phyloP scores from a whole-genome alignment of 2,797 vertebrate species.

The Brachyalestes nurse region DNA sequence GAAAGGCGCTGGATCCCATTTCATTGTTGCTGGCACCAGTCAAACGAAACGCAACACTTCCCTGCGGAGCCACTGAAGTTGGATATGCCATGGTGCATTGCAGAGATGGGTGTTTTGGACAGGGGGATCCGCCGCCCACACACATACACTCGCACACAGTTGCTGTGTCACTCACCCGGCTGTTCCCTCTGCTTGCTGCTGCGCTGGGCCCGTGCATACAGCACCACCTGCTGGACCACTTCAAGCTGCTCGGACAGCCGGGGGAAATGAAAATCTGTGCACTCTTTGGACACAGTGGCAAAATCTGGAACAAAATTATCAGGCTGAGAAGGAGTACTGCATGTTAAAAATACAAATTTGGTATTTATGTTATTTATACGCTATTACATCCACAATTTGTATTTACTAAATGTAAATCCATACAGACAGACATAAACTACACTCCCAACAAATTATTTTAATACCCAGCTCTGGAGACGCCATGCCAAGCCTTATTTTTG shows the following conservation, averaged over 20 bases:
- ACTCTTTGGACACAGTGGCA: constrained; percentile 93
- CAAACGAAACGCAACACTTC: constrained; percentile 51
- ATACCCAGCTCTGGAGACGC: too few relatives aligned
- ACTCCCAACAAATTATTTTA: too few relatives aligned
- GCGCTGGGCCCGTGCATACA: constrained; percentile 90
- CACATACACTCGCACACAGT: constrained; percentile 40
- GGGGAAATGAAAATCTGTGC: constrained; percentile 95
- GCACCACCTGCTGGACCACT: constrained; percentile 91
- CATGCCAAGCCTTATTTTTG: too few relatives aligned
- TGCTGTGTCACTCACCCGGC: constrained; percentile 78
- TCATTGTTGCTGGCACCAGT: constrained; percentile 36
- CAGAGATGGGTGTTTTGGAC: constrained; percentile 52
- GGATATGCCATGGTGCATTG: constrained; percentile 55
- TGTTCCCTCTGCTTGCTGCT: constrained; percentile 86
- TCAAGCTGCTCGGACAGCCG: constrained; percentile 92
- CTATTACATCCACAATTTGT: too few relatives aligned
- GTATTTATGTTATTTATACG: too few relatives aligned
- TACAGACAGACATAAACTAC: too few relatives aligned
- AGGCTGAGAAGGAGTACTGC: neutral
- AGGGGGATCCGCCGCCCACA: constrained; percentile 28
- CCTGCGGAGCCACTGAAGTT: constrained; percentile 49
- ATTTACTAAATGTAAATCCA: too few relatives aligned
- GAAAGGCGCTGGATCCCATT: constrained; percentile 42
- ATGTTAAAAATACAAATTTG: neutral
- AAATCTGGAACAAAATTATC: constrained; percentile 81